Percentiles rank a stretch among this genome's conserved stretches.
phyloP scores from a whole-genome alignment of 2,113 vertebrate genomes.

The Atlantisia rogersi region DNA sequence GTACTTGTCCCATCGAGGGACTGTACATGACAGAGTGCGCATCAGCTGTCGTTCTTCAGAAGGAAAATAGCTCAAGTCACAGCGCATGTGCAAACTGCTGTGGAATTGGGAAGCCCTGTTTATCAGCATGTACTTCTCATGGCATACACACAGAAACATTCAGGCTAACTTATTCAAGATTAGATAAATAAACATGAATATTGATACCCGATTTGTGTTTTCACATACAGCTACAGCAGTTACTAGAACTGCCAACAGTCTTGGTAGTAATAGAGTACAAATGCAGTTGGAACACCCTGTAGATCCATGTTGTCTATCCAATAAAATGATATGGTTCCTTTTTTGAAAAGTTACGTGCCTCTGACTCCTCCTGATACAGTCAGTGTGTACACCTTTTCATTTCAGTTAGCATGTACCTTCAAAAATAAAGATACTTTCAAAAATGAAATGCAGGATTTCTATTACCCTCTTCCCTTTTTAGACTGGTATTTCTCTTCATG shows the following conservation, averaged over 20 bases:
- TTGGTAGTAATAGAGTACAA: not conserved
- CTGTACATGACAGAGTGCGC: not conserved
- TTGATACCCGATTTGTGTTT: not conserved
- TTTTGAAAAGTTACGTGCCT: not conserved
- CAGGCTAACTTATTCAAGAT: not conserved
- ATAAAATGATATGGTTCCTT: not conserved
- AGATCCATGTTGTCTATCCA: not conserved
- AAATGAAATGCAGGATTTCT: not conserved
- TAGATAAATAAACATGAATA: not conserved
- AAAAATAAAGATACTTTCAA: not conserved
- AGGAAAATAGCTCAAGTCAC: not conserved
- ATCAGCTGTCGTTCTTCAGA: not conserved
- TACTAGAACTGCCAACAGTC: not conserved
- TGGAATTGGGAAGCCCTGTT: not conserved
- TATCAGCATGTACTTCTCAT: not conserved
- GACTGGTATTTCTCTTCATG: not conserved
- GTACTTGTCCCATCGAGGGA: not conserved
- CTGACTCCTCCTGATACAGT: not conserved
- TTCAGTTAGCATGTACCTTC: not conserved
- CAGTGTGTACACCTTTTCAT: not conserved
- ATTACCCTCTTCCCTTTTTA: not conserved
- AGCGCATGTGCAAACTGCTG: not conserved
- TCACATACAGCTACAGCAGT: not conserved
- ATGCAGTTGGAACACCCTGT: not conserved
- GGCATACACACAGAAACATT: not conserved